Conservation (phyloP, 2,888 invertebrate species). For the Yponomeuta cagnagella region DNA sequence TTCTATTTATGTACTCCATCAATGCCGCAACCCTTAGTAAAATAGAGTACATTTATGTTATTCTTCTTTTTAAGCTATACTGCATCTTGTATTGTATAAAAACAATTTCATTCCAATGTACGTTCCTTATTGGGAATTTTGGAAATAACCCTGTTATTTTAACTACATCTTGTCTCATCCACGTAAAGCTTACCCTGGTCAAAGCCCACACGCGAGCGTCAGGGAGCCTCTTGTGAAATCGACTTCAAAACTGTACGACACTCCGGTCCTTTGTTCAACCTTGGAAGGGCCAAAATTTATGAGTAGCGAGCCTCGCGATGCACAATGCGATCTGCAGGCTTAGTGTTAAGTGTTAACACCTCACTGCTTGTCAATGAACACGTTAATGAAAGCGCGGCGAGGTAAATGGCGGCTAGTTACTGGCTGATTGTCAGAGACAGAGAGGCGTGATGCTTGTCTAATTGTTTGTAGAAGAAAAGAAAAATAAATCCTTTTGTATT, state of each 20-base stretch:
- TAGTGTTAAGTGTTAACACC: constrained; percentile 58
- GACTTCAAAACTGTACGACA: constrained; percentile 65
- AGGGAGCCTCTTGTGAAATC: constrained; percentile 69
- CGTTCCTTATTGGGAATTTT: no score
- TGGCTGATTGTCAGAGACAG: neutral
- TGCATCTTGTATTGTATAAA: no score
- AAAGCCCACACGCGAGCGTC: constrained; percentile 68
- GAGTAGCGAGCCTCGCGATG: constrained; percentile 44
- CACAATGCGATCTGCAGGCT: constrained; percentile 59
- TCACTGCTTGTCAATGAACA: constrained; percentile 55
- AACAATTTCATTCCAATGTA: no score
- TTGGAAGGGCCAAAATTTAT: constrained; percentile 65
- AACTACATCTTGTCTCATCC: constrained; percentile 33
- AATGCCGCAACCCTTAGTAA: no score
- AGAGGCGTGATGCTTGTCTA: neutral
- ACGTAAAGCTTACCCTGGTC: constrained; percentile 26
- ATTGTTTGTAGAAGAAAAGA: neutral
- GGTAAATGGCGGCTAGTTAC: neutral
- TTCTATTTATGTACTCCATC: no score
- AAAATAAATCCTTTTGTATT: neutral
- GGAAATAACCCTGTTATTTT: no score
- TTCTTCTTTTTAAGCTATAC: no score
- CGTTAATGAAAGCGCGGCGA: constrained; percentile 22
- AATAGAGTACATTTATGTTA: no score
- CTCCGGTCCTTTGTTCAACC: constrained; percentile 62